phyloP scores from a whole-genome alignment of 2,888 invertebrate species.

The Dicyrtomina minuta region DNA sequence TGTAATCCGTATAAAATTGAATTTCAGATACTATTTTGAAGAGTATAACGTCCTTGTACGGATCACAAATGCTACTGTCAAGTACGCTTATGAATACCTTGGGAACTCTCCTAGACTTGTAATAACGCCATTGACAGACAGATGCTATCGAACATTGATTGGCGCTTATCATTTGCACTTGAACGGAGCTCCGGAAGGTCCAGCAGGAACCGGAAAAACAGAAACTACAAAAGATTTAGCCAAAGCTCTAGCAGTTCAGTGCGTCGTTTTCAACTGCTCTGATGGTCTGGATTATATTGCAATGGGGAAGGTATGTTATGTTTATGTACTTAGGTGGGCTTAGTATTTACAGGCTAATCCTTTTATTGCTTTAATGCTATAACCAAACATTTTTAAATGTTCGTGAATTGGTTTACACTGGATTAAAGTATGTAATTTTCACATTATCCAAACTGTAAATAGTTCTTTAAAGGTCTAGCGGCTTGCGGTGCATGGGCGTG shows the following conservation, averaged over 20 bases:
- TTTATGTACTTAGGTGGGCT: no score
- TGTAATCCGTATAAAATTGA: no score
- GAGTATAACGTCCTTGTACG: slow-evolving; percentile 67
- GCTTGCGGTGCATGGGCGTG: slow-evolving; percentile 93
- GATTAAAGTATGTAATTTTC: no score
- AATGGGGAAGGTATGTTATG: slow-evolving; percentile 87
- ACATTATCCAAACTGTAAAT: no score
- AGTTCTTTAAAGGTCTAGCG: slow-evolving; percentile 69
- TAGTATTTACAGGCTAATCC: no score
- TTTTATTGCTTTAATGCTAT: no score
- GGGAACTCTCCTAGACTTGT: slow-evolving; percentile 77
- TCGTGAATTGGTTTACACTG: no score
- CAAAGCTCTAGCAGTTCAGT: slow-evolving; percentile 93
- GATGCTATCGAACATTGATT: slow-evolving; percentile 80
- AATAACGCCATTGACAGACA: slow-evolving; percentile 72
- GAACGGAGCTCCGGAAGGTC: slow-evolving; percentile 56
- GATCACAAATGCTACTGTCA: slow-evolving; percentile 76
- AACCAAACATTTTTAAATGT: no score
- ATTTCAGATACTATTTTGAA: slow-evolving; percentile 70
- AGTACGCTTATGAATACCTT: slow-evolving; percentile 81
- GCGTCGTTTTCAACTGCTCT: slow-evolving; percentile 95
- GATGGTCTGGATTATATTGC: slow-evolving; percentile 92
- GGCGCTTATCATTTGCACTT: slow-evolving; percentile 80
- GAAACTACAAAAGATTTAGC: slow-evolving; percentile 94
- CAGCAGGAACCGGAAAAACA: slow-evolving; percentile 84